Base-by-base conservation (phyloP, 1,140 invertebrate species). In the Akabosia matsudoensis region DNA sequence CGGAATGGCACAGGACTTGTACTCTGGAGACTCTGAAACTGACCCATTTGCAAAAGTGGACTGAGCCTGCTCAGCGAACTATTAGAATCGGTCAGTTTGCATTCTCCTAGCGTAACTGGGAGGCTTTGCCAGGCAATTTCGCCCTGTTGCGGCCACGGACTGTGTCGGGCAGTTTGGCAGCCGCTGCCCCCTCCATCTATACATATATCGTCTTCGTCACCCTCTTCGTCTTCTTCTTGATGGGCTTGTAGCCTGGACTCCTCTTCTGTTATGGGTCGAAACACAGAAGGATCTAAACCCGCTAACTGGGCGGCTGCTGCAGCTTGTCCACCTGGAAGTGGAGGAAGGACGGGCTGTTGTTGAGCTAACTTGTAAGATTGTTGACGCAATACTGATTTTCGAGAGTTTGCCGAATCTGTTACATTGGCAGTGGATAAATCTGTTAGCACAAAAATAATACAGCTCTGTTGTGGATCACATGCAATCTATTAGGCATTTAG, bases 281-380 rank as follows among this genome's bases (percentile, higher is more conserved):
- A 83, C 14, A 24, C 78, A 51, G 61, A 78, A 73, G 31, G 78
- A 54, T 34, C 74, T 45, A 51, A 70, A 73, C n/a, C 76, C 22
- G 26, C 18, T 0, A 81, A 18, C 76, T 84, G 83, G 54, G 82
- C 74, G 18, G 74, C 85, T 26, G 56, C 73, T 30, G 37, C n/a
- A 1, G 33, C 30, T 71, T 30, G 26, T 56, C 51, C 37, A 16
- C 75, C 76, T 2, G 87, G 87, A 51, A 88, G 82, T 0, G 89
- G 88, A 34, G 86, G 87, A 22, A 91, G 84, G 78, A 91, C 87
- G 81, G 90, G 34, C 72, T 31, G 33, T 56, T 92, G 91, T 82
- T 92, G 91, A 34, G 91, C 91, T 75, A 92, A 82, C 83, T 92
- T 92, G 83, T 93, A 93, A 56, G 91, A 92, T 73, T 91, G 90